A percentile compares a stretch with the other conserved stretches of the same genome.
Evolutionary conservation across 1,140 invertebrate genomes (phyloP).

Genomic region (Papilio helenus): DNA sequence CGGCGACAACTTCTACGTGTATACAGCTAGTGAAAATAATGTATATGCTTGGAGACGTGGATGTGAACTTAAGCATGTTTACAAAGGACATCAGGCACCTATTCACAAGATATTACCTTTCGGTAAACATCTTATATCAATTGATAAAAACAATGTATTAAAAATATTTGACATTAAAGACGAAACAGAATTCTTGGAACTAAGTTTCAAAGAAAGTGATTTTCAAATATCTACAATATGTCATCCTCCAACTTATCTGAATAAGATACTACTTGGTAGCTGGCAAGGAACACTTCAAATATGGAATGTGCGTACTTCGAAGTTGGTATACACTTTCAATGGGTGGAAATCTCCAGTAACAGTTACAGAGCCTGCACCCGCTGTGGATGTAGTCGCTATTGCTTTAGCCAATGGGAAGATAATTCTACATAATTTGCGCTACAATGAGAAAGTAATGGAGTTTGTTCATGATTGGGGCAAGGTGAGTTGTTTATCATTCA

Average conservation of each 20-base stretch:
- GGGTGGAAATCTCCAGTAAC: slow-evolving; percentile 90
- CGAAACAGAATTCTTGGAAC: slow-evolving; percentile 86
- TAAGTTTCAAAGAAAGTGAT: slow-evolving; percentile 87
- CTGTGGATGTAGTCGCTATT: slow-evolving; percentile 94
- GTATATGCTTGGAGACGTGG: slow-evolving; percentile 95
- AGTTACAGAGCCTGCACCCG: slow-evolving; percentile 92
- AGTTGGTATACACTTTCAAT: slow-evolving; percentile 91
- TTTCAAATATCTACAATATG: slow-evolving; percentile 92
- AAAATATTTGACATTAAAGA: slow-evolving; percentile 94
- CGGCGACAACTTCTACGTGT: slow-evolving; percentile 92
- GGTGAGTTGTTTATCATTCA: slow-evolving; percentile 92
- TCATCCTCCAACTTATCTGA: slow-evolving; percentile 96
- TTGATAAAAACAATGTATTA: slow-evolving; percentile 91
- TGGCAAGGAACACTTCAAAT: slow-evolving; percentile 94
- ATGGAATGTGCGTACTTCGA: slow-evolving; percentile 94
- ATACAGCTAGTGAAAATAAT: slow-evolving; percentile 90
- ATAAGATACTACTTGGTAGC: slow-evolving; percentile 97
- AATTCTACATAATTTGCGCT: slow-evolving; percentile 94
- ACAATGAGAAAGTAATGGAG: slow-evolving; percentile 92
- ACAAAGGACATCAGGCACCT: slow-evolving; percentile 89
- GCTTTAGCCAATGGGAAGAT: slow-evolving; percentile 93
- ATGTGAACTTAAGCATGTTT: slow-evolving; percentile 92
- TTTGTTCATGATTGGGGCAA: slow-evolving; percentile 97
- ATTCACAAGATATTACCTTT: slow-evolving; percentile 94
- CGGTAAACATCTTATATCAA: slow-evolving; percentile 91